Evolutionary conservation across 30 jellyfish, hydroid and myxozoan species (phyloP).

Genomic region (Clytia hemisphaerica): DNA sequence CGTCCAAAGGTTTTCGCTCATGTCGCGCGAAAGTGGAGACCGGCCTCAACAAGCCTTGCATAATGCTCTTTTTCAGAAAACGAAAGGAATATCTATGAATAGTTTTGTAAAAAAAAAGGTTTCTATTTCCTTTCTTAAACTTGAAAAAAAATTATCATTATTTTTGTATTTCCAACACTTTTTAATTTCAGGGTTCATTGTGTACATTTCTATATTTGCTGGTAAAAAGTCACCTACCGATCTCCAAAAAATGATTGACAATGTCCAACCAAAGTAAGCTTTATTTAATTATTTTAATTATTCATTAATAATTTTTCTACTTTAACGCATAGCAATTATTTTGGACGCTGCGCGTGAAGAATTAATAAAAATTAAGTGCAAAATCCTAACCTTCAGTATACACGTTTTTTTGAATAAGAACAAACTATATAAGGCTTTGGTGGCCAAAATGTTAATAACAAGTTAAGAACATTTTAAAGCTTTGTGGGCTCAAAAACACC

Average conservation of each 20-base stretch:
- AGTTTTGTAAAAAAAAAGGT: neutral
- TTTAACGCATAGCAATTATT: neutral
- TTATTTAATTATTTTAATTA: too few relatives aligned
- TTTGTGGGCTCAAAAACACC: too few relatives aligned
- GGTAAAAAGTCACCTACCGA: conserved; percentile 61
- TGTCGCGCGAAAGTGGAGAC: too few relatives aligned
- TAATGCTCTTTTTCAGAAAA: too few relatives aligned
- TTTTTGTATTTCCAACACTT: neutral
- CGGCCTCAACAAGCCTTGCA: too few relatives aligned
- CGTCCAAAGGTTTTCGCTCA: too few relatives aligned
- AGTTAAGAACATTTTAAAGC: too few relatives aligned
- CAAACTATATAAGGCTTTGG: too few relatives aligned
- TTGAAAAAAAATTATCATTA: neutral
- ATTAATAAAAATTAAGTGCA: neutral
- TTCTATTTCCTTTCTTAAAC: neutral
- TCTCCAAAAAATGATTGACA: conserved; percentile 38
- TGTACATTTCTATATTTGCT: conserved; percentile 69
- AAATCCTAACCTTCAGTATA: neutral
- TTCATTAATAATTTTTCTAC: too few relatives aligned
- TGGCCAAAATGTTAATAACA: too few relatives aligned
- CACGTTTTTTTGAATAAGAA: too few relatives aligned
- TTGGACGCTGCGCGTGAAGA: too few relatives aligned
- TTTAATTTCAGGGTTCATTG: conserved; percentile 59
- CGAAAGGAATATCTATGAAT: neutral
- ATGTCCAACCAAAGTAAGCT: conserved; percentile 81